Evolutionary conservation across 2,113 vertebrate species (phyloP), one percentile per base, ranked within the genome.

Genomic region (Trichechus manatus): DNA sequence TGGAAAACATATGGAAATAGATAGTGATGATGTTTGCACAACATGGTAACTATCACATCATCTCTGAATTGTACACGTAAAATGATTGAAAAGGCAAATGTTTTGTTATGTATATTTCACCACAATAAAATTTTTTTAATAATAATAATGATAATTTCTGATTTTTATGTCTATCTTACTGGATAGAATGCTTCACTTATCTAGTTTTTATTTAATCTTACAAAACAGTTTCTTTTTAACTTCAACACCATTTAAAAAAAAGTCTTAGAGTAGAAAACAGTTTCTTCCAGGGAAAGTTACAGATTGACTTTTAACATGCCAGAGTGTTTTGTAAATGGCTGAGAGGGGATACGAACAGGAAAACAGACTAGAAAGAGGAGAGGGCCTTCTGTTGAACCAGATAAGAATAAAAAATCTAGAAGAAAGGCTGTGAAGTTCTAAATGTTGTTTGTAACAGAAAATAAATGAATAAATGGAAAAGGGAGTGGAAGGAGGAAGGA

Each of bases 141-240:
- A 70, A 70, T 70, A 33, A 72, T 70, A 78, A 75, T n/a, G 47
- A 47, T 77, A 77, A 91, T 50, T 78, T 91, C 42, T 95, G 14
- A n/a, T 31, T 78, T 82, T 82, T 53, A 72, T 42, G 14, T 72
- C 29, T 53, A 61, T 68, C 29, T 95, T 93, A 50, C 82, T 44
- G n/a, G 63, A 25, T 47, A 81, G 72, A 93, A 83, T 70, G 11
- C 56, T 90, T 95, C 22, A 33, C 39, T 97, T 93, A 86, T 78
- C 64, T 85, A 86, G 2, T 84, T 96, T 83, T 79, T 92, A 92
- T 70, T 77, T 33, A 87, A 59, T 80, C 9, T 68, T 68, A 33
- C 33, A 68, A 33, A 31, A 47, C 9, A 47, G 3, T 56, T 56
- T 56, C 15, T 56, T 56, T 56, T 56, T 56, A 13, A 56, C 15